A percentile compares a stretch with the other conserved stretches of the same genome.
These are phyloP conservation scores for Melanotaenia nigrans DNA, from an alignment of 2,797 vertebrate genomes.

Conservation along the genomic window DNA sequence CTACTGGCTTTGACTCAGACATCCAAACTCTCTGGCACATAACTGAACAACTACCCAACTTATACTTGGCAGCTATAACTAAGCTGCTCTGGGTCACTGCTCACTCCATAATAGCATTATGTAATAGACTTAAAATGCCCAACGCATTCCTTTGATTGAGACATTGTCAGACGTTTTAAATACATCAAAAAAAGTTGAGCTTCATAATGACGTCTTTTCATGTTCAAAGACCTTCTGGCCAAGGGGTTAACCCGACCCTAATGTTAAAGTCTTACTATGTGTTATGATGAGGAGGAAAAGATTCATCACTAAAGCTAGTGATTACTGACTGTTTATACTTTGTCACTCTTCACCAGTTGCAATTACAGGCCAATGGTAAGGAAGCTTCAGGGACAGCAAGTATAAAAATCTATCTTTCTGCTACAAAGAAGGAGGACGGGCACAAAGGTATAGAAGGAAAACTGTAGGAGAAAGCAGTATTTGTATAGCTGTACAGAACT, in stretches of 20 bases:
- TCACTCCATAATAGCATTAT: conserved; percentile 44
- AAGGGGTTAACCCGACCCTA: background rate
- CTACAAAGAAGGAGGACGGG: background rate
- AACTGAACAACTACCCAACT: conserved; percentile 21
- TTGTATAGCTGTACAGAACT: background rate
- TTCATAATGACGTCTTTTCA: background rate
- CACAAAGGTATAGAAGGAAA: background rate
- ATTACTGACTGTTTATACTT: conserved; percentile 71
- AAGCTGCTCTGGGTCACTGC: conserved; percentile 19
- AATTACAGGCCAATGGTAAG: conserved; percentile 45
- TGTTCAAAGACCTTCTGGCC: background rate
- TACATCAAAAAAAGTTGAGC: background rate
- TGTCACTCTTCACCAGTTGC: conserved; percentile 59
- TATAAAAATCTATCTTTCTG: conserved; percentile 16
- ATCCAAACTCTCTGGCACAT: background rate
- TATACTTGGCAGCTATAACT: conserved; percentile 14
- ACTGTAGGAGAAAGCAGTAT: background rate
- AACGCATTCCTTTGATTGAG: conserved; percentile 22
- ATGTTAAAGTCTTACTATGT: conserved; percentile 3
- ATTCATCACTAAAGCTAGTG: conserved; percentile 23
- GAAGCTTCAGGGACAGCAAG: conserved; percentile 48
- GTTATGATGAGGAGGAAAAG: conserved; percentile 1
- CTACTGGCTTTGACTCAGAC: background rate
- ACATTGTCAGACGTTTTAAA: background rate
- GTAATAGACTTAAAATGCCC: conserved; percentile 34